Conservation (phyloP, 1,140 invertebrate species). For the Aporrectodea caliginosa region DNA sequence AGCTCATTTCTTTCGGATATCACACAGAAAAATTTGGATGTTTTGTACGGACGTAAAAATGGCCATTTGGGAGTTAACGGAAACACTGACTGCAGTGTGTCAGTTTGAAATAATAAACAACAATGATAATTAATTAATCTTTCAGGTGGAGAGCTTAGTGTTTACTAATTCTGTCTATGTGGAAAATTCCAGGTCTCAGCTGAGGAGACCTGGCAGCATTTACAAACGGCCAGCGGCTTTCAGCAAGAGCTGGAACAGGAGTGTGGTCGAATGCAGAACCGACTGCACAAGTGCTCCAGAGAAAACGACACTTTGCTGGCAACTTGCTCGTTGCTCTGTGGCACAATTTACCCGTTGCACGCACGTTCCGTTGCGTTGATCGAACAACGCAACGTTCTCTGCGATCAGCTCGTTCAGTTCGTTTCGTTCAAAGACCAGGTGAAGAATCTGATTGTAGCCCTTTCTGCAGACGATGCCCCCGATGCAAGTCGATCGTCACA, state of each 20-base stretch:
- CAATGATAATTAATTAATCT: too few species aligned
- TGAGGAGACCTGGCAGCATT: neutral
- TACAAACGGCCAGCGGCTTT: neutral
- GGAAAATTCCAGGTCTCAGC: neutral
- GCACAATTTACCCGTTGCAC: neutral
- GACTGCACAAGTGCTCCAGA: neutral
- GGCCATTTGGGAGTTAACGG: too few species aligned
- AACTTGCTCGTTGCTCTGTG: neutral
- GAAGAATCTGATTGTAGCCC: neutral
- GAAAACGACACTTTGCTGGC: neutral
- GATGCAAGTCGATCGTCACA: neutral
- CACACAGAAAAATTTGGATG: too few species aligned
- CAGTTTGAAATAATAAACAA: too few species aligned
- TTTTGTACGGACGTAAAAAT: too few species aligned
- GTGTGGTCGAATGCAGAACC: neutral
- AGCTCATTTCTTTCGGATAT: too few species aligned
- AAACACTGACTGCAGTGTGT: too few species aligned
- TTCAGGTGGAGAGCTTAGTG: too few species aligned
- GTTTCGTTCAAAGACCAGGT: neutral
- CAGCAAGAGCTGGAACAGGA: neutral
- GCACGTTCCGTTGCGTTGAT: neutral
- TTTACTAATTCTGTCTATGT: too few species aligned
- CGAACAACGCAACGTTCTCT: neutral
- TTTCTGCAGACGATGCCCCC: neutral
- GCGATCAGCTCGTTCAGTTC: neutral